Evolutionary conservation across 2,888 invertebrate species (phyloP).

Genomic region (Xylota sylvarum): DNA sequence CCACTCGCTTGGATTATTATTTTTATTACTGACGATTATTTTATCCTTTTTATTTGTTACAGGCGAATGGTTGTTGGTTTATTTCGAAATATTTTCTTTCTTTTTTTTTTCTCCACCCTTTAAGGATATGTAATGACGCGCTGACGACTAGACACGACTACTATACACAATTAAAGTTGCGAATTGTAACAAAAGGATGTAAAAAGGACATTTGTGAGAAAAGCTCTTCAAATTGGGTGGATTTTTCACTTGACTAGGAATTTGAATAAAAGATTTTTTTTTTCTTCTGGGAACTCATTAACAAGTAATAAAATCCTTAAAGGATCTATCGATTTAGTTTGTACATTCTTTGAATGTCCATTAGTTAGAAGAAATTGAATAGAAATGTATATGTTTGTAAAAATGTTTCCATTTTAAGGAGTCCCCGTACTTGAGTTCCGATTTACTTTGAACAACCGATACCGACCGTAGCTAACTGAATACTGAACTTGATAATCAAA

Average conservation of each 20-base stretch:
- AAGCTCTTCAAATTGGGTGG: slow-evolving; percentile 54
- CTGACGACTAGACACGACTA: slow-evolving; percentile 50
- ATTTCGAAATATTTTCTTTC: slow-evolving; percentile 5
- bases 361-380: background rate
- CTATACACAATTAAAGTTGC: slow-evolving; percentile 43
- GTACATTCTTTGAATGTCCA: background rate
- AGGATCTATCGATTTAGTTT: slow-evolving; percentile 30
- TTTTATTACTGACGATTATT: slow-evolving; percentile 57
- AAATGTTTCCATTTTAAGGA: slow-evolving; percentile 37
- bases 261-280: background rate
- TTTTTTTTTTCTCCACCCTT: slow-evolving; percentile 12
- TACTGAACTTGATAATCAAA: slow-evolving; percentile 76
- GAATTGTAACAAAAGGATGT: slow-evolving; percentile 22
- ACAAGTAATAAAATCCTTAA: slow-evolving; percentile 6
- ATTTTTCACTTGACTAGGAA: slow-evolving; percentile 38
- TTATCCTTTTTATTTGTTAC: slow-evolving; percentile 28
- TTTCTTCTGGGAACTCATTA: background rate
- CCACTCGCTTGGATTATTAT: slow-evolving; percentile 47
- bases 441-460: slow-evolving; percentile 59
- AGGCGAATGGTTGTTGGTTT: slow-evolving; percentile 21
- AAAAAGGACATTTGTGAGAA: slow-evolving; percentile 36
- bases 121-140: slow-evolving; percentile 46
- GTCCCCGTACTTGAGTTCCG: slow-evolving; percentile 22
- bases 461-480: slow-evolving; percentile 75
- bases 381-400: slow-evolving; percentile 56